Percentiles rank a stretch among this genome's conserved stretches.
Evolutionary conservation across 2,888 invertebrate genomes (phyloP).

Genomic region (Ectemnius lituratus): DNA sequence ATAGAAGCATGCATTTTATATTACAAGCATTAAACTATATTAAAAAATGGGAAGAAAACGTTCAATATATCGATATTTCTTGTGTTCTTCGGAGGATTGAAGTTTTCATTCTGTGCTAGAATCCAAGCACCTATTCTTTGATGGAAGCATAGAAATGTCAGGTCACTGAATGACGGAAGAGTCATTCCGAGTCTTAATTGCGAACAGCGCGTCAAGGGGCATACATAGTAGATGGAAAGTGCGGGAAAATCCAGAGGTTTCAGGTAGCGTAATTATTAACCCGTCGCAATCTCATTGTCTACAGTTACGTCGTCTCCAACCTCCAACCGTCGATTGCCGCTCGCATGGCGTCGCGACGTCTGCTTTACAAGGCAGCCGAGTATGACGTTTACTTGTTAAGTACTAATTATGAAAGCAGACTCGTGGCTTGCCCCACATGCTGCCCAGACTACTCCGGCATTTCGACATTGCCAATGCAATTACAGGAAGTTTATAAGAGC

Average conservation of each 20-base stretch:
- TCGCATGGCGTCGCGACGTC: constrained; percentile 19
- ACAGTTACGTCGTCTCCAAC: constrained; percentile 34
- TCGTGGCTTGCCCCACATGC: constrained; percentile 2
- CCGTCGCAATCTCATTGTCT: constrained; percentile 40
- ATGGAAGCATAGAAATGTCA: no score
- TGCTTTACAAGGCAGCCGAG: constrained; percentile 19
- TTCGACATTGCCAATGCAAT: constrained; percentile 11
- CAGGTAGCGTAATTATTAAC: constrained; percentile 49
- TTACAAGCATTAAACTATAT: no score
- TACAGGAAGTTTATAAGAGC: constrained; percentile 8
- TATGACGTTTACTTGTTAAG: constrained; percentile 32
- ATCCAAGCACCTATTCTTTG: no score
- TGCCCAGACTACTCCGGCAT: background rate
- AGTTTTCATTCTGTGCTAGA: no score
- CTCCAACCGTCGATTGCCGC: constrained; percentile 32
- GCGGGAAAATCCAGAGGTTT: background rate
- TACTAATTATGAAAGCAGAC: constrained; percentile 45
- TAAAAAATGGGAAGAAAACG: no score
- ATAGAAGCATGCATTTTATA: no score
- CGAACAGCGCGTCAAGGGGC: no score
- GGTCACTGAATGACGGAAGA: no score
- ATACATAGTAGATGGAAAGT: no score
- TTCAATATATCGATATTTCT: no score
- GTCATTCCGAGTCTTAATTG: background rate
- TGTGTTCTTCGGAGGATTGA: no score